A percentile compares a stretch with the other conserved stretches of the same genome.
Conservation (phyloP, 2,888 invertebrate genomes). For the Deladenus siricidicola region DNA sequence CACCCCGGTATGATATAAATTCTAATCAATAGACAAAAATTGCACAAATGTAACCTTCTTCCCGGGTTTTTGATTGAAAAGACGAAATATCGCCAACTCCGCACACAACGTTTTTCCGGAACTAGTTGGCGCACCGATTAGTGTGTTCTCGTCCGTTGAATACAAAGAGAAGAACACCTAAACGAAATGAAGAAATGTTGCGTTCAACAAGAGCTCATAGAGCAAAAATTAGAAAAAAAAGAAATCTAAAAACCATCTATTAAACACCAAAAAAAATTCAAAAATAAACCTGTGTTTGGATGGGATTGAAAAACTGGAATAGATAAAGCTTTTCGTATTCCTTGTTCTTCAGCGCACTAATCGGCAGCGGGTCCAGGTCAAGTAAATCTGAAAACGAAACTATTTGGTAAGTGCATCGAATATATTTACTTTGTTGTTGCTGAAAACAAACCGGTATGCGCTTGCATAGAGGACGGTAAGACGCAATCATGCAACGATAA, state of each 20-base stretch:
- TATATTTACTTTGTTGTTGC: background rate
- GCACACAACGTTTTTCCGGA: slow-evolving; percentile 97
- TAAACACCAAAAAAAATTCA: too few species aligned
- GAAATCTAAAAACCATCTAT: background rate
- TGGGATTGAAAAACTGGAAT: slow-evolving; percentile 95
- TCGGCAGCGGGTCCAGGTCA: slow-evolving; percentile 79
- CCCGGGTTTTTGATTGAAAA: slow-evolving; percentile 39
- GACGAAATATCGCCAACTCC: slow-evolving; percentile 81
- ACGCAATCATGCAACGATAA: slow-evolving; percentile 74
- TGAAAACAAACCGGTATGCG: slow-evolving; percentile 68
- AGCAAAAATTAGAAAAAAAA: background rate
- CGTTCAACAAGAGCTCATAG: too few species aligned
- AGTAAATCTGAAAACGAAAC: slow-evolving; percentile 67
- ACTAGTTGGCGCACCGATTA: slow-evolving; percentile 81
- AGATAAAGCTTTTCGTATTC: slow-evolving; percentile 71
- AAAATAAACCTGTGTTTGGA: slow-evolving; percentile 56
- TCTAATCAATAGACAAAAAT: too few species aligned
- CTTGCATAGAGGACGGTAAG: slow-evolving; percentile 80
- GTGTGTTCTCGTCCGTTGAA: slow-evolving; percentile 81
- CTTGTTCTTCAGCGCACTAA: slow-evolving; percentile 70
- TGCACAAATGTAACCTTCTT: slow-evolving; percentile 37
- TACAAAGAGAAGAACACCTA: slow-evolving; percentile 81
- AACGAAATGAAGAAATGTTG: too few species aligned
- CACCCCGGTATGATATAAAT: too few species aligned
- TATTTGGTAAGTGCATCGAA: too few species aligned